Base-by-base conservation (phyloP, 1,140 invertebrate genomes). In the Alviniconcha marisindica region DNA sequence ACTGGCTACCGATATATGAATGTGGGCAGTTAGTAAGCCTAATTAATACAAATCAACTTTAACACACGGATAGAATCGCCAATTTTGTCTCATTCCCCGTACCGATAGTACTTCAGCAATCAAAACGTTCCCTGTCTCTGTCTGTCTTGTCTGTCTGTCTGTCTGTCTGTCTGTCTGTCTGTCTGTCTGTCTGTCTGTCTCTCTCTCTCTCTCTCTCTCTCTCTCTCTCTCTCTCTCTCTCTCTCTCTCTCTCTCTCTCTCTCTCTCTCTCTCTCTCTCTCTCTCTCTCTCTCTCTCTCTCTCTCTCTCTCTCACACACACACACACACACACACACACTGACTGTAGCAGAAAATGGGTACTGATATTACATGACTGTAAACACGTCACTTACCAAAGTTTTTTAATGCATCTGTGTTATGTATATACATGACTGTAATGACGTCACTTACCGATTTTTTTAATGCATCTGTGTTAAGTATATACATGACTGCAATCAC, bases 231-330 rank as follows among this genome's bases (percentile, higher is more conserved):
- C 24, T 24, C 48, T 24, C 24, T 24, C 4, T 60, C 56, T 24
- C 24, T 4, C 56, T 60, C 56, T 60, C 56, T 60, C 56, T 60
- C 56, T 60, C 56, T 4, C 48, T 51, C 48, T 51, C 48, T 51
- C 48, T 51, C 48, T 51, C 48, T 12, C 48, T 51, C 48, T 51
- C 48, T 51, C 48, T 51, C 48, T 51, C 48, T 51, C 48, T 51
- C 48, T 60, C 56, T 24, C 24, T 24, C 24, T 24, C 24, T 24
- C 24, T 24, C 24, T 24, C 24, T 24, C 24, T 24, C 56, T 31
- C 33, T 63, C 60, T 63, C 56, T 60, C 56, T 60, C 56, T 60
- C 56, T 60, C 56, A n/a, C 56, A n/a, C 56, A n/a, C 56, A n/a
- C 24, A n/a, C n/a, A n/a, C n/a, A n/a, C n/a, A n/a, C n/a, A n/a